Percentiles rank a stretch among this genome's conserved stretches.
These are phyloP conservation scores for Podarcis lilfordi DNA, from an alignment of 2,797 vertebrate species.

Conservation along the genomic window DNA sequence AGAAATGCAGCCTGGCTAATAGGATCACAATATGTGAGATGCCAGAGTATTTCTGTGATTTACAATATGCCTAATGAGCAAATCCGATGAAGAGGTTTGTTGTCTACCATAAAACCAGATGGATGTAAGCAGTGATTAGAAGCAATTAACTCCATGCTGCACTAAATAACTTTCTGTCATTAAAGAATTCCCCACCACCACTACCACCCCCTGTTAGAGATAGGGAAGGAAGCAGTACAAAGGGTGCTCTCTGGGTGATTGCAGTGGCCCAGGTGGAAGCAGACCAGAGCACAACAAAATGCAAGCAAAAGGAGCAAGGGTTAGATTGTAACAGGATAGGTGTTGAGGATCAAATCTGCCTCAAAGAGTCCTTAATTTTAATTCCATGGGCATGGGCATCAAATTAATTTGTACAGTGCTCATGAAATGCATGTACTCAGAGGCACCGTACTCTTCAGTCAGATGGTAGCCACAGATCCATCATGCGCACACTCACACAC, in stretches of 20 bases:
- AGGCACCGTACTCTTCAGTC: not conserved
- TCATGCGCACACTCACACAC: not conserved
- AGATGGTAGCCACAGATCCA: not conserved
- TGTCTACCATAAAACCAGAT: constrained; percentile 92
- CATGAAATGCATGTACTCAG: not conserved
- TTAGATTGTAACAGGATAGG: not conserved
- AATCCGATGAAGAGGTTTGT: constrained; percentile 90
- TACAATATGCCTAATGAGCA: constrained; percentile 89
- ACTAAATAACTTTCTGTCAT: constrained; percentile 93
- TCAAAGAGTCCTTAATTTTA: not conserved
- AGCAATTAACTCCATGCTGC: constrained; percentile 91
- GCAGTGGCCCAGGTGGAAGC: constrained; percentile 69
- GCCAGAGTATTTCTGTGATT: constrained; percentile 80
- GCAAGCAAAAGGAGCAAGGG: not conserved
- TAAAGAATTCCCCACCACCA: constrained; percentile 84
- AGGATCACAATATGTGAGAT: constrained; percentile 76
- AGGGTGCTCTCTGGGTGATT: constrained; percentile 78
- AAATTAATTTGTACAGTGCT: not conserved
- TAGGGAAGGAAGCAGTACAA: constrained; percentile 76
- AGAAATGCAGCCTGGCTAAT: constrained; percentile 73
- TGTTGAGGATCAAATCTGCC: not conserved
- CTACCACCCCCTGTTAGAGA: constrained; percentile 89
- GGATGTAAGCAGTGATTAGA: constrained; percentile 93
- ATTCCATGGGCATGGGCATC: not conserved
- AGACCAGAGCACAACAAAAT: not conserved